Evolutionary conservation across 1,140 invertebrate species (phyloP), one percentile per base, ranked within the genome.

Genomic region (Leptinotarsa lineolata): DNA sequence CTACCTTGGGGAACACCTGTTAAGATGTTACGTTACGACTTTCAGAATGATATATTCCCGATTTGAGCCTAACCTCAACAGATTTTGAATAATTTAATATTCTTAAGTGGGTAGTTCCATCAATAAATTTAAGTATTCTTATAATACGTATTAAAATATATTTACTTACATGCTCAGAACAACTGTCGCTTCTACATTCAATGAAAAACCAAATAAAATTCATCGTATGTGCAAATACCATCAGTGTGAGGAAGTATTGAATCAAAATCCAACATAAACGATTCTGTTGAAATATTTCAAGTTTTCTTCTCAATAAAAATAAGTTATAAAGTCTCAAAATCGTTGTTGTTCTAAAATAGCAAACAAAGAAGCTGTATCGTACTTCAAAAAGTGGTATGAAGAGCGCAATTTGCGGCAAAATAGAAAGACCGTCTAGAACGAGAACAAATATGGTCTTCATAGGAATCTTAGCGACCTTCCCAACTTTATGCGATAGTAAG

Each of bases 351-450:
- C 74, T 22, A 44, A 68, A 65, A 18, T 58, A 60, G 16, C 21
- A 64, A 8, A 72, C 45, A 13, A 66, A 12, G 54, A 64, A 22
- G 3, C 13, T 63, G 6, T 65, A 68, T 3, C 48, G n/a, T 13
- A 16, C n/a, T 16, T 54, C 67, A 60, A 75, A 64, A 45, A 72
- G 48, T 11, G 48, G 15, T 11, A 63, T 21, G n/a, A 71, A 6
- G 4, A 75, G 58, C 22, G 45, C 18, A 44, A 68, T 59, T 75
- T 75, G 74, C 3, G 67, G 60, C 12, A 72, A 22, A 5, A 75
- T 16, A 30, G 74, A 72, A 21, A 72, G 3, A 15, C 54, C 20
- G 64, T 75, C 74, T n/a, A 75, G 13, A 18, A 44, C 54, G 11
- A 71, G 21, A 54, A 39, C n/a, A 16, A 65, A 63, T 6, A 68